phyloP scores from a whole-genome alignment of 2,888 invertebrate genomes.

The Cancer borealis region DNA sequence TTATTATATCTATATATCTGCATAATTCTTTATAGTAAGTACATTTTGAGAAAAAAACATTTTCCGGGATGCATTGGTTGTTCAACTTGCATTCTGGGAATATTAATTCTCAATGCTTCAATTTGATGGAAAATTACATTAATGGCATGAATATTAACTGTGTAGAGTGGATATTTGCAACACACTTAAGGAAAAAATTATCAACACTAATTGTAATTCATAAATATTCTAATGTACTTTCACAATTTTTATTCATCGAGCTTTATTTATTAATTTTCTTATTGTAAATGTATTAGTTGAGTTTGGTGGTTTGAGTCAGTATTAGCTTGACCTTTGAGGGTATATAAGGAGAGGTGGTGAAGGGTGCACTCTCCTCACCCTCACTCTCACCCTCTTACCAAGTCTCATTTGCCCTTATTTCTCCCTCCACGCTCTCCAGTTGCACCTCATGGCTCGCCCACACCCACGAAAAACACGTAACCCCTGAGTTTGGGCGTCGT shows the following conservation, averaged over 20 bases:
- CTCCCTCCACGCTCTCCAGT: constrained; percentile 69
- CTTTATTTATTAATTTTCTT: background rate
- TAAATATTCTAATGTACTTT: background rate
- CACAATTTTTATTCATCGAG: constrained; percentile 4
- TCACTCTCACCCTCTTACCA: constrained; percentile 39
- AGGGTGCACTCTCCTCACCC: background rate
- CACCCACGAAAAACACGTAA: constrained; percentile 68
- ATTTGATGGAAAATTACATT: background rate
- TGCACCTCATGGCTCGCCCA: constrained; percentile 67
- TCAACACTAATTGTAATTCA: background rate
- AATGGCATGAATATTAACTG: background rate
- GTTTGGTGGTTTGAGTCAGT: background rate
- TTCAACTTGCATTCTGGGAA: background rate
- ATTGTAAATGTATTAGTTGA: background rate
- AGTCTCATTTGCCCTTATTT: constrained; percentile 54
- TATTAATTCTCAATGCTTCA: background rate
- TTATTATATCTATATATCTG: background rate
- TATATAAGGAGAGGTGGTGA: background rate
- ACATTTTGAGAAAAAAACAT: background rate
- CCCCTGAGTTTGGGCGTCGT: constrained; percentile 62
- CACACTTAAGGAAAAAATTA: background rate
- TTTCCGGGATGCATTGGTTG: background rate
- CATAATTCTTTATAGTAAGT: background rate
- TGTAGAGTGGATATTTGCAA: background rate
- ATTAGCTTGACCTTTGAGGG: constrained; percentile 2